These are phyloP conservation scores for Cotesia chilonis DNA, from an alignment of 1,140 invertebrate genomes.

Conservation along the genomic window DNA sequence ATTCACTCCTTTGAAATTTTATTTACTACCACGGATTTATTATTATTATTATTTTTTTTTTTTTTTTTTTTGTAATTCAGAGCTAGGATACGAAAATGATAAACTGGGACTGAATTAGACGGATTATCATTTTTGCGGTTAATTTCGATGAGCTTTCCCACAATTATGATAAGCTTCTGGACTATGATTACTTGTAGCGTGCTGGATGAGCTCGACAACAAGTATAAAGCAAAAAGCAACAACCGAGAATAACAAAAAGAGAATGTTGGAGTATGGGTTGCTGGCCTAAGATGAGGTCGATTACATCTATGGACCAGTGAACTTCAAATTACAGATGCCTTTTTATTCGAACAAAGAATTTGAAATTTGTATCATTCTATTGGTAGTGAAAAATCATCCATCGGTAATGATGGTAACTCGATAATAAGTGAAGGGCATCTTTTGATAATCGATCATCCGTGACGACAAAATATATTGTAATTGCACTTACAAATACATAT, in stretches of 20 bases:
- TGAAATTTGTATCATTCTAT: too few relatives aligned
- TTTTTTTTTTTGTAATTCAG: conserved; percentile 13
- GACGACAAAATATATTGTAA: not conserved
- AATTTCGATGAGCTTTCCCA: too few relatives aligned
- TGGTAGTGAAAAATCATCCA: too few relatives aligned
- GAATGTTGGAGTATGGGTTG: not conserved
- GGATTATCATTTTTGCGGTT: too few relatives aligned
- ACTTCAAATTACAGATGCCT: not conserved
- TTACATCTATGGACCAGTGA: conserved; percentile 9
- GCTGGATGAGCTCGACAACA: not conserved
- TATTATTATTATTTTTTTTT: too few relatives aligned
- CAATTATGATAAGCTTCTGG: not conserved
- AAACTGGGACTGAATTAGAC: too few relatives aligned
- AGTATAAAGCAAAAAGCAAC: not conserved
- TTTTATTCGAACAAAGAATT: too few relatives aligned
- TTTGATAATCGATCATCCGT: too few relatives aligned
- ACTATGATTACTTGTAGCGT: not conserved
- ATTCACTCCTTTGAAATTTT: conserved; percentile 17
- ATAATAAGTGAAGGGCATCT: too few relatives aligned
- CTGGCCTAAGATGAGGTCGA: conserved; percentile 18
- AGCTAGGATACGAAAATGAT: too few relatives aligned
- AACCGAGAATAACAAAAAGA: not conserved
- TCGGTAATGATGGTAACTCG: too few relatives aligned
- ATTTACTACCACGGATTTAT: not conserved
- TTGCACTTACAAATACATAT: too few relatives aligned